These are phyloP conservation scores for Platycnemis pennipes DNA, from an alignment of 2,888 invertebrate genomes.

Conservation along the genomic window DNA sequence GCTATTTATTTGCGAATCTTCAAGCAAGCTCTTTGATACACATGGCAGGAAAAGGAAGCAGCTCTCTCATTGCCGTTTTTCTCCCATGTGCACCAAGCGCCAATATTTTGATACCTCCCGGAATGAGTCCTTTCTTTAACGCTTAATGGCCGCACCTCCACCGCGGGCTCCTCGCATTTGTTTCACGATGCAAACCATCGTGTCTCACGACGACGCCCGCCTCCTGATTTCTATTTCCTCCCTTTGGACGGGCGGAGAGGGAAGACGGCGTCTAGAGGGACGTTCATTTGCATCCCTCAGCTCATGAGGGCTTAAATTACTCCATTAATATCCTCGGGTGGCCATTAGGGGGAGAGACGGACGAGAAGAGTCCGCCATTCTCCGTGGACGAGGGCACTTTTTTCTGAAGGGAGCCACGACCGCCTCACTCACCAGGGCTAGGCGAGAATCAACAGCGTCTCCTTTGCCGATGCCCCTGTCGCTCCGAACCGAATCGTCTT, in stretches of 20 bases:
- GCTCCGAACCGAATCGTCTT: not conserved
- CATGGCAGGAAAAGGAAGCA: not conserved
- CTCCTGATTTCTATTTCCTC: not conserved
- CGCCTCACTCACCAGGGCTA: not conserved
- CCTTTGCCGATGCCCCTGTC: not conserved
- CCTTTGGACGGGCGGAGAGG: not conserved
- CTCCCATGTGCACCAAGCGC: not conserved
- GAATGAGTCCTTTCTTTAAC: not conserved
- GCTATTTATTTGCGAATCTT: not conserved
- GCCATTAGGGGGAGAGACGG: not conserved
- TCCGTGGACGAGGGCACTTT: not conserved
- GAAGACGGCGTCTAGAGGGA: not conserved
- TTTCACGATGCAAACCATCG: constrained; percentile 6
- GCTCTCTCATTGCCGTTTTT: not conserved
- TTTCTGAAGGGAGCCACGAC: not conserved
- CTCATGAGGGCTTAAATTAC: constrained; percentile 28
- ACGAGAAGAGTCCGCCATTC: not conserved
- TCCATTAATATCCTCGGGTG: constrained; percentile 2
- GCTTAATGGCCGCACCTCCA: not conserved
- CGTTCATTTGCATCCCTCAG: constrained; percentile 27
- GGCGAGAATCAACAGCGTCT: not conserved
- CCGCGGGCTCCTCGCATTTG: not conserved
- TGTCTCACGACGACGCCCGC: not conserved
- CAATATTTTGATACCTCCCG: constrained; percentile 11
- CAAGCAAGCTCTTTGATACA: not conserved